Percentiles rank a stretch among this genome's conserved stretches.
Evolutionary conservation across 1,140 invertebrate genomes (phyloP).

Genomic region (Oryctes rhinoceros): DNA sequence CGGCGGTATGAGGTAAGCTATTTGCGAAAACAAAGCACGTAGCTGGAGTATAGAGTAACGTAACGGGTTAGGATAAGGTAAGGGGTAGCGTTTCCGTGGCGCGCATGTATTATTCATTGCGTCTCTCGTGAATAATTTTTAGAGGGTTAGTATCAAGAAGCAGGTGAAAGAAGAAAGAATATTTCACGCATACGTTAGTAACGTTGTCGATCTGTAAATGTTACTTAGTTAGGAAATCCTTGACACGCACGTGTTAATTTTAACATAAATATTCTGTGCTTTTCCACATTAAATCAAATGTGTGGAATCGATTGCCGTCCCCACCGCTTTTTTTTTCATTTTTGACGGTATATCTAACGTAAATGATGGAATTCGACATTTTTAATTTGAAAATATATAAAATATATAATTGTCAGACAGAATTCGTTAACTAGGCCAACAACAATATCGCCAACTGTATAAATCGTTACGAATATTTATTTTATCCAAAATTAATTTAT

Average conservation of each 20-base stretch:
- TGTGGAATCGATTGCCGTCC: no score
- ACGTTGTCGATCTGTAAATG: neutral
- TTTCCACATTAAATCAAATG: no score
- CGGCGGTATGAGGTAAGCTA: neutral
- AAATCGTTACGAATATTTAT: neutral
- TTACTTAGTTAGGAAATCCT: neutral
- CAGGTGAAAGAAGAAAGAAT: neutral
- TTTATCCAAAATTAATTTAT: neutral
- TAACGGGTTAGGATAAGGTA: no score
- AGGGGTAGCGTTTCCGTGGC: neutral
- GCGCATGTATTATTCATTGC: neutral
- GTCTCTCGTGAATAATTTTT: slow-evolving; percentile 9
- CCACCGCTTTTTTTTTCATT: no score
- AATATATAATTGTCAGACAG: no score
- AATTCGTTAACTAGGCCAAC: neutral
- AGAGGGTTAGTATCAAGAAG: neutral
- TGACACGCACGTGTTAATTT: no score
- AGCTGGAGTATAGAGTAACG: neutral
- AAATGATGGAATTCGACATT: no score
- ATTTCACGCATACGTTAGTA: neutral
- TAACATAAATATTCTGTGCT: no score
- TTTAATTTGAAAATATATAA: no score
- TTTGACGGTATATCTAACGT: no score
- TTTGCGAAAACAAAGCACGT: slow-evolving; percentile 18
- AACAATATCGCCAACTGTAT: neutral